These are phyloP conservation scores for Morpho helenor DNA, from an alignment of 2,888 invertebrate genomes.

Conservation along the genomic window DNA sequence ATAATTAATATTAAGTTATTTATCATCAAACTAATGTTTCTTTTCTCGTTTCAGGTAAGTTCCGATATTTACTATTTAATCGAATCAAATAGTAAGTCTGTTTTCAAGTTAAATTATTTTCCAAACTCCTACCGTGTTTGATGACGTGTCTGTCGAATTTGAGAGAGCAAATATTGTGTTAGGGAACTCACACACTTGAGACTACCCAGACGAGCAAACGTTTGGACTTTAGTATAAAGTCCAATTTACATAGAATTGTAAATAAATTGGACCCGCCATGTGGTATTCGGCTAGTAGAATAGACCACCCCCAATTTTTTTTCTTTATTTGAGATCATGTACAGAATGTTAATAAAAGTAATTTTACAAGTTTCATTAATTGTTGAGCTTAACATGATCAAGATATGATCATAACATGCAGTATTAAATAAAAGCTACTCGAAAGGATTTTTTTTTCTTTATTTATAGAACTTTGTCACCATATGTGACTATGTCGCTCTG, in stretches of 20 bases:
- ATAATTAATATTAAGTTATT: neutral
- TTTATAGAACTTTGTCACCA: too few species aligned
- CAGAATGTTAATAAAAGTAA: too few species aligned
- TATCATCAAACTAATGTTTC: constrained; percentile 7
- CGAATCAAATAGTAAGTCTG: neutral
- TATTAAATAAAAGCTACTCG: too few species aligned
- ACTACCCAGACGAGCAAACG: constrained; percentile 7
- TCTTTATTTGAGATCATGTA: too few species aligned
- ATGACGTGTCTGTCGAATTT: constrained; percentile 8
- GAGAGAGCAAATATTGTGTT: constrained; percentile 8
- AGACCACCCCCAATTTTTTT: too few species aligned
- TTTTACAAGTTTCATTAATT: too few species aligned
- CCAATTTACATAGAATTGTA: neutral
- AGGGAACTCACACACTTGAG: constrained; percentile 4
- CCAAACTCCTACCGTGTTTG: neutral
- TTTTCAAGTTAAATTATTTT: neutral
- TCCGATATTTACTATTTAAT: neutral
- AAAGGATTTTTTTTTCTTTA: too few species aligned
- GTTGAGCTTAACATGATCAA: too few species aligned
- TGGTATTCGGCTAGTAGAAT: too few species aligned
- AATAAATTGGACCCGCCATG: neutral
- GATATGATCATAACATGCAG: too few species aligned
- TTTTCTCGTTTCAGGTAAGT: constrained; percentile 41
- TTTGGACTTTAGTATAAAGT: neutral
- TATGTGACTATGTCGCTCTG: too few species aligned